Base-by-base conservation (phyloP, 1,140 invertebrate genomes). In the Apis florea region DNA sequence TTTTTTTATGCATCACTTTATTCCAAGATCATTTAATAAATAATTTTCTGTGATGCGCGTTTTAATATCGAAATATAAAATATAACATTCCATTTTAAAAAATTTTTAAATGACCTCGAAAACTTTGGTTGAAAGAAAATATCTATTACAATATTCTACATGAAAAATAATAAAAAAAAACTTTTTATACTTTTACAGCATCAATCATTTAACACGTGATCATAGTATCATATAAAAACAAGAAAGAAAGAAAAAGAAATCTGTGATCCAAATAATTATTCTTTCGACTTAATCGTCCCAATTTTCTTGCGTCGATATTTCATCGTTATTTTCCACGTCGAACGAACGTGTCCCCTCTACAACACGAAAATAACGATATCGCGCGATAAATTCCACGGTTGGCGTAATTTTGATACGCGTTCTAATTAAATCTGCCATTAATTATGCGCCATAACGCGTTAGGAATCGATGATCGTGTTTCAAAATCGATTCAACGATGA, bases 351-450 rank as follows among this genome's bases (percentile, higher is more conserved):
- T 24, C 11, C 10, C 10, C 19, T 15, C n/a, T 11, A n/a, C n/a
- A 49, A 17, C n/a, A 49, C 6, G 51, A 64, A 64, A 64, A 64
- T 72, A 79, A 79, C 19, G 31, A 56, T 51, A 51, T 6, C 19
- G 40, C 47, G 64, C 40, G 67, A 79, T 79, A 79, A 79, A 79
- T 70, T 71, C 19, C 66, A 70, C 24, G 56, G 17, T 17, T 19
- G 21, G 53, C 66, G 58, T 71, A 79, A 58, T 79, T 79, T 71
- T 61, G 68, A 71, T 70, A 53, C 31, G 67, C 56, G 49, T 5
- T 53, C 58, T 49, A 79, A 71, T 79, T 79, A 79, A 71, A 51
- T 71, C 58, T 71, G 26, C 56, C 67, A 79, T 59, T 79, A 79
- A 79, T 79, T 79, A 63, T 53, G 56, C 68, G 26, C 31, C 56